A percentile compares a stretch with the other conserved stretches of the same genome.
phyloP scores from a whole-genome alignment of 2,888 invertebrate genomes.

The Erynnis tages region DNA sequence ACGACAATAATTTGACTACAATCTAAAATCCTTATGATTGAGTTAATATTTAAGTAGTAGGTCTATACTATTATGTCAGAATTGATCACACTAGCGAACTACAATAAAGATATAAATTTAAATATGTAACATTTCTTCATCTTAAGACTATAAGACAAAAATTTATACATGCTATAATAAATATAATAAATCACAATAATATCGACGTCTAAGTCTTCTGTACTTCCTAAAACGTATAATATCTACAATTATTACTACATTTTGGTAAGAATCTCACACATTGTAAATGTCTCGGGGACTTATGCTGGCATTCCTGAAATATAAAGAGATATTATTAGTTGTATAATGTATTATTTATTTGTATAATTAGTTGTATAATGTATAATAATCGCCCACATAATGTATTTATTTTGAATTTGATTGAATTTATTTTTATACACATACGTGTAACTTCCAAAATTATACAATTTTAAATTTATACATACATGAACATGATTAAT shows the following conservation, averaged over 20 bases:
- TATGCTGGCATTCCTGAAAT: slow-evolving; percentile 37
- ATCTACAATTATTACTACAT: slow-evolving; percentile 20
- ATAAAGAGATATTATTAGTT: slow-evolving; percentile 9
- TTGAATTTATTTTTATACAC: no score
- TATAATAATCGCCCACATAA: no score
- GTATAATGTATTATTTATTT: background rate
- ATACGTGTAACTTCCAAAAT: no score
- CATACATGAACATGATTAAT: no score
- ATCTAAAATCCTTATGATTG: no score
- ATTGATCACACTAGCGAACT: slow-evolving; percentile 1
- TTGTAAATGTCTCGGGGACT: slow-evolving; percentile 39
- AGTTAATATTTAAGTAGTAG: no score
- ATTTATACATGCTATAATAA: slow-evolving; percentile 28
- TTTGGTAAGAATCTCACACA: slow-evolving; percentile 36
- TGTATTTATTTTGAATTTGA: no score
- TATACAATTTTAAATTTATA: no score
- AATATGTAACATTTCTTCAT: background rate
- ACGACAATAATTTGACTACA: background rate
- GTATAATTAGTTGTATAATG: no score
- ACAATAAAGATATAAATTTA: slow-evolving; percentile 12
- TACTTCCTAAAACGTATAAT: slow-evolving; percentile 24
- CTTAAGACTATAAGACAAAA: slow-evolving; percentile 14
- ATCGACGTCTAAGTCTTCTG: slow-evolving; percentile 28
- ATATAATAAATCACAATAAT: slow-evolving; percentile 33
- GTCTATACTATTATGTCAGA: no score